Base-by-base conservation (phyloP, 2,113 vertebrate genomes). In the Phrynocephalus versicolor region DNA sequence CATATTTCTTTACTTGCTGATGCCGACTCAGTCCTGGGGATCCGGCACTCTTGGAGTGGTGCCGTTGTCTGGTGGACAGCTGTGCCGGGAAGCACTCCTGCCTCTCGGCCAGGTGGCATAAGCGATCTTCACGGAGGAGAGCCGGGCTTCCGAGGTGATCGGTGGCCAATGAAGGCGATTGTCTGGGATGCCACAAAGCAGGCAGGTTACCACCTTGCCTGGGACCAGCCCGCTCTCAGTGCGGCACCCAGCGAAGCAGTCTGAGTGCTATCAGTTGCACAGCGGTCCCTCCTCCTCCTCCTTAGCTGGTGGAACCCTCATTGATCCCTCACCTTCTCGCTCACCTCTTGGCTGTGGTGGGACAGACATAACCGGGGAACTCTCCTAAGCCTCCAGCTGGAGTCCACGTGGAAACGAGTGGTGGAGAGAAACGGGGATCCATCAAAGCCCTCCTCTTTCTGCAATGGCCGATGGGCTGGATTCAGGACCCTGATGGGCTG, bases 371-470 rank as follows among this genome's bases (percentile, higher is more conserved):
- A 51, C 5, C 5, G 67, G 25, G 19, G 45, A 70, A 30, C n/a
- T 33, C 23, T n/a, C 23, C 8, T 0, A 25, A 71, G 45, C 27
- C 23, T 57, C 81, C 81, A 33, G 64, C 41, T 27, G 30, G 19
- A 16, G 7, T 4, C 35, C 57, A 58, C 8, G 23, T 19, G 23
- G 25, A 92, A 84, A 2, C 10, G 45, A 51, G 86, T 60, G 25
- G 88, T 82, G 89, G 89, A 89, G 90, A 39, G 87, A 72, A 78
- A 87, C 81, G 74, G 60, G 33, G 45, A 87, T 83, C 84, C 60
- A 8, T 84, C 83, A 79, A 79, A 82, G 80, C 87, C 89, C 64
- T 74, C 90, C 92, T 83, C 91, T 89, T 89, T n/a, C n/a, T n/a
- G n/a, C n/a, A n/a, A n/a, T n/a, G n/a, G n/a, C n/a, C n/a, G n/a